A percentile compares a stretch with the other conserved stretches of the same genome.
Evolutionary conservation across 2,113 vertebrate species (phyloP).

Genomic region (Tragelaphus scriptus): DNA sequence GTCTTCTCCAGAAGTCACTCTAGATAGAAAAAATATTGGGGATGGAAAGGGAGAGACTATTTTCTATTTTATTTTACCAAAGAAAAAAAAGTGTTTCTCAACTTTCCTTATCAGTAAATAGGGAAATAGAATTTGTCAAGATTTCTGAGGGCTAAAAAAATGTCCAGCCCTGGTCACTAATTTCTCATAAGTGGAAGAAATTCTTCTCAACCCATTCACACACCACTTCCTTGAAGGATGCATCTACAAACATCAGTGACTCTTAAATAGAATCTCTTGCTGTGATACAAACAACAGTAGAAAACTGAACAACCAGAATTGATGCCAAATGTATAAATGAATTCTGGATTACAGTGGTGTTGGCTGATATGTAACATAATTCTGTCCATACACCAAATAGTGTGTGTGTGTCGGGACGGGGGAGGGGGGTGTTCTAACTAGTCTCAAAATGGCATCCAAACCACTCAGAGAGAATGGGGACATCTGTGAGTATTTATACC

Average conservation of each 20-base stretch:
- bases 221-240: neutral
- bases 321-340: slow-evolving; percentile 34
- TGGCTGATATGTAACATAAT: slow-evolving; percentile 9
- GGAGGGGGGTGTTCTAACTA: neutral
- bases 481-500: slow-evolving; percentile 62
- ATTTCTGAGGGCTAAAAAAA: neutral
- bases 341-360: neutral
- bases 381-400: slow-evolving; percentile 42
- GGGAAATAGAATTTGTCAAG: neutral
- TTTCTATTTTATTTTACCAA: neutral
- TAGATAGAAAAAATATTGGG: neutral
- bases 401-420: neutral
- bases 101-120: neutral
- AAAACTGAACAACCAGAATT: neutral
- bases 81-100: neutral
- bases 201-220: neutral
- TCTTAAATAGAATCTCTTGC: neutral
- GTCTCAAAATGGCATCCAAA: slow-evolving; percentile 35
- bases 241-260: neutral
- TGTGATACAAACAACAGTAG: neutral
- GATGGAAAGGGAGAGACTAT: neutral
- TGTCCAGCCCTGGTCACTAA: neutral
- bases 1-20: neutral
- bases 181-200: neutral
- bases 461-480: slow-evolving; percentile 51